phyloP scores from a whole-genome alignment of 2,113 vertebrate genomes.

The Geococcyx californianus region DNA sequence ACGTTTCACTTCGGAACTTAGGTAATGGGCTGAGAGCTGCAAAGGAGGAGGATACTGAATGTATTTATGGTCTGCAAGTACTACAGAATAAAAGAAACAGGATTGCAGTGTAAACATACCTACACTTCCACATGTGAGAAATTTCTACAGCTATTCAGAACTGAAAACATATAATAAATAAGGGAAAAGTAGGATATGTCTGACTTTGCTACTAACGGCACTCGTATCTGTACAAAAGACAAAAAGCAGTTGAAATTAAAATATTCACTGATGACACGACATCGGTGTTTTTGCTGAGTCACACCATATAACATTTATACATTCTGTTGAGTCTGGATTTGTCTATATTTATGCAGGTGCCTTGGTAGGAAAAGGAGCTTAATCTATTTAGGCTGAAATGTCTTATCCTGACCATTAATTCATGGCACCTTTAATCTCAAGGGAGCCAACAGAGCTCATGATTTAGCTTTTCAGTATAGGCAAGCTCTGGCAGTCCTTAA shows the following conservation, averaged over 20 bases:
- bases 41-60: neutral
- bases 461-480: neutral
- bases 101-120: neutral
- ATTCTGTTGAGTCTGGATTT: constrained; percentile 6
- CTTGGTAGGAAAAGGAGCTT: neutral
- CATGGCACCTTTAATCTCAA: neutral
- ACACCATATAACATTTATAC: neutral
- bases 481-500: neutral
- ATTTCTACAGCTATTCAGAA: neutral
- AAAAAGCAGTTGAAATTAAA: neutral
- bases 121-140: neutral
- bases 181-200: neutral
- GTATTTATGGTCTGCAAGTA: neutral
- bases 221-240: neutral
- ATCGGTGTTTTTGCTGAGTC: neutral
- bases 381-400: neutral
- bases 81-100: neutral
- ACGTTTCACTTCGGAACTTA: neutral
- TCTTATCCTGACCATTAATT: neutral
- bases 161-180: neutral
- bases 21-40: neutral
- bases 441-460: neutral
- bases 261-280: neutral
- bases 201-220: neutral
- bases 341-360: neutral